Percentiles rank a stretch among this genome's conserved stretches.
These are phyloP conservation scores for Macrochelys suwanniensis DNA, from an alignment of 2,797 vertebrate genomes.

Conservation along the genomic window DNA sequence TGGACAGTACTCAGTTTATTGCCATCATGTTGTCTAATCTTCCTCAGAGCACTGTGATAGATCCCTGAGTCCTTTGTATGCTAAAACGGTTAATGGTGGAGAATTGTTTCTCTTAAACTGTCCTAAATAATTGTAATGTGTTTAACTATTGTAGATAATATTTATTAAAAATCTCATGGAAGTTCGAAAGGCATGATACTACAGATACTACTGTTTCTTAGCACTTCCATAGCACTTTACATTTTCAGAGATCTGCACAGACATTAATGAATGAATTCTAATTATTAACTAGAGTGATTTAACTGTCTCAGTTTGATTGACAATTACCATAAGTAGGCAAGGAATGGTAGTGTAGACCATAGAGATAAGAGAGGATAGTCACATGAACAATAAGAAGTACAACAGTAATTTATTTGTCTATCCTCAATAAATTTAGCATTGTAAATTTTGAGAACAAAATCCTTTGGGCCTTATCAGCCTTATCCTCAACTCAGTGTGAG, in stretches of 20 bases:
- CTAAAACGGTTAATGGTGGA: accelerated
- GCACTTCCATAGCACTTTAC: background rate
- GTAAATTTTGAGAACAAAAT: background rate
- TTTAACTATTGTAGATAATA: background rate
- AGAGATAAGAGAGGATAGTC: background rate
- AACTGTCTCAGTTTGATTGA: background rate
- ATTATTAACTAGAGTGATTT: background rate
- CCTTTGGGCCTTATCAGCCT: background rate
- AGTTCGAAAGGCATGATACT: background rate
- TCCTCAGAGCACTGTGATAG: background rate
- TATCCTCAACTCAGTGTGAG: background rate
- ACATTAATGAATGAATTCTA: background rate
- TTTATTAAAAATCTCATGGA: background rate
- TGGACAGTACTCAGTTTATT: background rate
- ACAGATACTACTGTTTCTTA: background rate
- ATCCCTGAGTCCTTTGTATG: background rate
- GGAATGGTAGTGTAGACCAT: background rate
- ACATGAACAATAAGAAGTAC: background rate
- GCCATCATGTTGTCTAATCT: background rate
- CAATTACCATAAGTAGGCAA: background rate
- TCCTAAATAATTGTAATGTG: background rate
- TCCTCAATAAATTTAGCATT: background rate
- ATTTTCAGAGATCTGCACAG: background rate
- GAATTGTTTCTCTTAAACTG: background rate
- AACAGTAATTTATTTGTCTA: background rate